Evolutionary conservation across 2,113 vertebrate genomes (phyloP).

Genomic region (Pseudorhombus dupliciocellatus): DNA sequence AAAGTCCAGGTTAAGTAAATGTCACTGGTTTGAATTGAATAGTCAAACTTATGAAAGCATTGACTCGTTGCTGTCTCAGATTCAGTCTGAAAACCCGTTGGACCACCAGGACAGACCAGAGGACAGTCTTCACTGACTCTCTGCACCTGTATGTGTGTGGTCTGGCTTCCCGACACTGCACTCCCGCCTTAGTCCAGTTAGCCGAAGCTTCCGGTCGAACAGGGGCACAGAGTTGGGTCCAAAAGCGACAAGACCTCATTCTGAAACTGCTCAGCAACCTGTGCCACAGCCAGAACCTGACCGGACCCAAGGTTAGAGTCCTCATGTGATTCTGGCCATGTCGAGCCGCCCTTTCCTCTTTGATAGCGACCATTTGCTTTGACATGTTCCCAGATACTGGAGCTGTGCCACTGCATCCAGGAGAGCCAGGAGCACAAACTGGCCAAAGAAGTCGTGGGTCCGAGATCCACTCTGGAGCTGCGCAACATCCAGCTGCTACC

Average conservation of each 20-base stretch:
- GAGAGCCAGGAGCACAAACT: conserved; percentile 84
- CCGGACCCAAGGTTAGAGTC: conserved; percentile 85
- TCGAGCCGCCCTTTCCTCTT: background rate
- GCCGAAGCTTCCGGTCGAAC: conserved; percentile 38
- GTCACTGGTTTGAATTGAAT: background rate
- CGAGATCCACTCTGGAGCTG: conserved; percentile 81
- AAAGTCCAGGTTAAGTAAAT: background rate
- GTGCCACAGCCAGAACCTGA: conserved; percentile 78
- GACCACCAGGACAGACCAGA: conserved; percentile 82
- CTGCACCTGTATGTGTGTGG: conserved; percentile 88
- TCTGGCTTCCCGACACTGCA: conserved; percentile 81
- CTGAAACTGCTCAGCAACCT: conserved; percentile 75
- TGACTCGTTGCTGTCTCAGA: conserved; percentile 26
- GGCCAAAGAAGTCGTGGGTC: conserved; percentile 72
- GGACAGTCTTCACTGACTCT: conserved; percentile 80
- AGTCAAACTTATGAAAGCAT: background rate
- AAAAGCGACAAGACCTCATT: conserved; percentile 78
- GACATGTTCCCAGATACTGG: conserved; percentile 68
- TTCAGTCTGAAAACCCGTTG: conserved; percentile 88
- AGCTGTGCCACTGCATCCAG: conserved; percentile 86
- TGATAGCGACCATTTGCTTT: background rate
- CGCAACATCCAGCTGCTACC: conserved; percentile 85
- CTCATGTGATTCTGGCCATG: background rate
- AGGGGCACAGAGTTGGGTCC: conserved; percentile 68
- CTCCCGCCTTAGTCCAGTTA: conserved; percentile 76